Evolutionary conservation across 53 echinoderm and acorn worm species (phyloP).

Genomic region (Temnopleurus reevesii): DNA sequence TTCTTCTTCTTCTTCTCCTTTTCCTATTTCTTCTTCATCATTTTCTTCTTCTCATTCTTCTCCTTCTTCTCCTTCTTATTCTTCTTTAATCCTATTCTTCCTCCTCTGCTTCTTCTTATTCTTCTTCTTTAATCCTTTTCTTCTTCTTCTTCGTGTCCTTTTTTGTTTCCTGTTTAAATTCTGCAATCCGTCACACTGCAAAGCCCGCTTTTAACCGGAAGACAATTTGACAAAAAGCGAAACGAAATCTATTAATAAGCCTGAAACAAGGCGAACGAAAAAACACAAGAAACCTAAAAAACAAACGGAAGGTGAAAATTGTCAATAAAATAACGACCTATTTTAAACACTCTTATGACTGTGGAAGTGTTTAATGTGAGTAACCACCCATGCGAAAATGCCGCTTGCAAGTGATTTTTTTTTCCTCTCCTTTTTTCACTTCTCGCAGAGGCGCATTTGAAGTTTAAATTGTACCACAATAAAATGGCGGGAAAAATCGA

Average conservation of each 20-base stretch:
- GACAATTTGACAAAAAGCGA: no score
- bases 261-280: not conserved
- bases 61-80: no score
- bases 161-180: no score
- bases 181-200: no score
- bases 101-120: no score
- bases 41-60: no score
- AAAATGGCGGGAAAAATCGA: constrained; percentile 32
- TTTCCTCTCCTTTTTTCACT: not conserved
- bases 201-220: no score
- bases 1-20: no score
- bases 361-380: constrained; percentile 15
- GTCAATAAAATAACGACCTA: constrained; percentile 51
- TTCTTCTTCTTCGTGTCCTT: no score
- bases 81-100: no score
- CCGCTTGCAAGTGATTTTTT: constrained; percentile 30
- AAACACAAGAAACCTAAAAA: constrained; percentile 2
- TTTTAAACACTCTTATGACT: constrained; percentile 12
- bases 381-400: not conserved
- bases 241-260: constrained; percentile 4
- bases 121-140: no score
- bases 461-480: constrained; percentile 30
- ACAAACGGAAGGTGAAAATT: constrained; percentile 6
- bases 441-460: not conserved
- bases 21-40: no score